Base-by-base conservation (phyloP, 1,140 invertebrate species). In the Sminthurinus signatus region DNA sequence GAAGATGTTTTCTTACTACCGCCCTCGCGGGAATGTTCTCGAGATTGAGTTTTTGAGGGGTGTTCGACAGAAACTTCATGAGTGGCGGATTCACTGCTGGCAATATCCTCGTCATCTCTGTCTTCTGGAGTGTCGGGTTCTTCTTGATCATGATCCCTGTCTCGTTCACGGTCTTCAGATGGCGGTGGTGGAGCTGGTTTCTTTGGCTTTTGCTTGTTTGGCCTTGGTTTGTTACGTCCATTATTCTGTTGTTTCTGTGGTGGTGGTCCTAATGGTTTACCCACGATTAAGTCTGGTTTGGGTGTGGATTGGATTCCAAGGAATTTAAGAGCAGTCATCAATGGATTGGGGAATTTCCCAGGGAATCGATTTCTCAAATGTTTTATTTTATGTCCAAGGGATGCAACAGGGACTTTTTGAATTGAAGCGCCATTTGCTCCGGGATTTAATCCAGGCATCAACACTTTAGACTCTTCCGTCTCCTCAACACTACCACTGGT, bases 231-330 rank as follows among this genome's bases (percentile, higher is more conserved):
- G 17, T 32, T 29, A 42, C 36, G 54, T 12, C 3, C 4, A 32
- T 48, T 60, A 15, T 19, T 60, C 21, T 60, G 10, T 10, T 5
- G 29, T 29, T 60, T 44, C 3, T 62, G 25, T 31, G 31, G 32
- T 19, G 55, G 39, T 46, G 32, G 29, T 10, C 12, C 31, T 5
- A 39, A 28, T 32, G 29, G 48, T 56, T 65, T 65, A 1, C 64
- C 64, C 21, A 57, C 32, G 19, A 65, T 60, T 1, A 65, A 17
- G 15, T 60, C 44, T 36, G 64, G 64, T 28, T 44, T 36, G 3
- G 39, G 8, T 36, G 64, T 65, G 5, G 64, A 65, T 21, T 67
- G 59, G n/a, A 67, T 56, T 8, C 65, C 65, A 19, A 67, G 44
- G 60, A 67, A 62, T 14, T 12, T 19, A 2, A 67, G 50, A 5